Evolutionary conservation across 1,140 invertebrate species (phyloP).

Genomic region (Telenomus remus): DNA sequence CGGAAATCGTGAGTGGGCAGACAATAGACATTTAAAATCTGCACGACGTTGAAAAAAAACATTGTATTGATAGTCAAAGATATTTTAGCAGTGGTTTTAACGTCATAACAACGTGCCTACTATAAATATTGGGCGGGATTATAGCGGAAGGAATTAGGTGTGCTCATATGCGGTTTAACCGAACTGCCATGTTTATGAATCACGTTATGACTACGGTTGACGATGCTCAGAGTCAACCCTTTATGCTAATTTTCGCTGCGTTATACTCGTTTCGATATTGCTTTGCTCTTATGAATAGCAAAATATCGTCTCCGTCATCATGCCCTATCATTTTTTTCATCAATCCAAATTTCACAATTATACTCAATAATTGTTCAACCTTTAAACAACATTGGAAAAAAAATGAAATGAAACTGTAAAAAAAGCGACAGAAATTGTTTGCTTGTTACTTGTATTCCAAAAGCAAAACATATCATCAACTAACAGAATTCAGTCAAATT

Average conservation of each 20-base stretch:
- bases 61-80: conserved; percentile 36
- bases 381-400: too few species aligned
- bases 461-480: too few species aligned
- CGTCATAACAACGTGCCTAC: conserved; percentile 25
- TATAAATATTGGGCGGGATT: conserved; percentile 31
- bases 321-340: too few species aligned
- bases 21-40: conserved; percentile 9
- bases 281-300: neutral
- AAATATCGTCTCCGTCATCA: too few species aligned
- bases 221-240: conserved; percentile 21
- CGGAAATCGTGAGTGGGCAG: neutral
- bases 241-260: conserved; percentile 35
- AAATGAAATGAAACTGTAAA: too few species aligned
- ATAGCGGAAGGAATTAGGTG: conserved; percentile 54
- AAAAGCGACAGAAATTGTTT: too few species aligned
- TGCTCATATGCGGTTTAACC: conserved; percentile 55
- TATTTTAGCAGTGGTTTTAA: conserved; percentile 32
- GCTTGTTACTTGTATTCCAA: too few species aligned
- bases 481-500: too few species aligned
- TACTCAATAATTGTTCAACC: too few species aligned
- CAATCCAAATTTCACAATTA: too few species aligned
- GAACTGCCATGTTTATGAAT: conserved; percentile 56
- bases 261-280: conserved; percentile 28
- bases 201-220: conserved; percentile 50
- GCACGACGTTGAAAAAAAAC: conserved; percentile 21